These are phyloP conservation scores for Diaprepes abbreviatus DNA, from an alignment of 2,888 invertebrate species.

Conservation along the genomic window DNA sequence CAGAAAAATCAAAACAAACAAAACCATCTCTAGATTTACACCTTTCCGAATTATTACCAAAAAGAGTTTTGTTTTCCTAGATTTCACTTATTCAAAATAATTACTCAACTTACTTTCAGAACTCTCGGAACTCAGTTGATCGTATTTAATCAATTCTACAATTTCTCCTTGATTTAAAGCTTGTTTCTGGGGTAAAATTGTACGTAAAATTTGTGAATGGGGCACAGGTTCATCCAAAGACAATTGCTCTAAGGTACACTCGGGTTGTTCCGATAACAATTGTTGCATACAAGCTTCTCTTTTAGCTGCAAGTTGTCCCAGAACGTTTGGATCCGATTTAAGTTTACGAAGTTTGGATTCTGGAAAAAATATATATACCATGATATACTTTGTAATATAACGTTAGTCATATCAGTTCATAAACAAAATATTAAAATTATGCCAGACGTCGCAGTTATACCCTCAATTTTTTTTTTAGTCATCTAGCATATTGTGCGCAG, in stretches of 20 bases:
- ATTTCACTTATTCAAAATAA: no score
- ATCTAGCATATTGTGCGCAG: no score
- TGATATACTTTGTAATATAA: no score
- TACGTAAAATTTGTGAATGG: slow-evolving; percentile 66
- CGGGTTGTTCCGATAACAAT: slow-evolving; percentile 61
- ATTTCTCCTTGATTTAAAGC: slow-evolving; percentile 70
- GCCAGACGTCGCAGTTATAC: no score
- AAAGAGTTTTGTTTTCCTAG: no score
- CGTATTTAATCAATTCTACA: slow-evolving; percentile 70
- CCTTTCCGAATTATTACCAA: no score
- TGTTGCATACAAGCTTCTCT: slow-evolving; percentile 70
- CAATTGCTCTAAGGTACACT: slow-evolving; percentile 54
- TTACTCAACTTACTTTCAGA: background rate
- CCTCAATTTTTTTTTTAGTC: no score
- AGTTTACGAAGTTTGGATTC: slow-evolving; percentile 69
- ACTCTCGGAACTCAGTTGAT: slow-evolving; percentile 64
- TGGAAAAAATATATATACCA: no score
- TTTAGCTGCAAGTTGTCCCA: slow-evolving; percentile 69
- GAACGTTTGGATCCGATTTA: slow-evolving; percentile 68
- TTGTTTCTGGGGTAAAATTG: slow-evolving; percentile 69
- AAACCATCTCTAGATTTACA: no score
- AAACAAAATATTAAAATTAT: no score
- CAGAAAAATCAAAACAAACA: no score
- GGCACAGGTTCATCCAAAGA: slow-evolving; percentile 67
- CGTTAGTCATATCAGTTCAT: no score